phyloP scores from a whole-genome alignment of 1,140 invertebrate species.

The Lasioglossum baleicum region DNA sequence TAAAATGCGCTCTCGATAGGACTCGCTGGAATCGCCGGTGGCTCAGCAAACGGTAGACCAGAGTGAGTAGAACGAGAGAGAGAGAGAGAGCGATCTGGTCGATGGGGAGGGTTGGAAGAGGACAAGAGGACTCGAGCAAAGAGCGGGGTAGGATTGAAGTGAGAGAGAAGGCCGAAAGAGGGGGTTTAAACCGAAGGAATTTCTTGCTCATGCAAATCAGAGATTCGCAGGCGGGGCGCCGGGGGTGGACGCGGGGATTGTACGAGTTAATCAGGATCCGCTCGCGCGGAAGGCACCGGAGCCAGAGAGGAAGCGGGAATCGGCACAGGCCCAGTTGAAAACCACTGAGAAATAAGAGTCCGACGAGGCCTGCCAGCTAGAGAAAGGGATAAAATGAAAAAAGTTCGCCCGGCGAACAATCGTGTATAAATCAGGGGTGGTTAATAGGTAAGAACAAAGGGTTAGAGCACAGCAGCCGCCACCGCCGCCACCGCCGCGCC shows the following conservation, averaged over 20 bases:
- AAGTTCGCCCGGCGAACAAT: constrained; percentile 71
- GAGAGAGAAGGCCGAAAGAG: constrained; percentile 4
- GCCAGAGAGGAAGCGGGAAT: not conserved
- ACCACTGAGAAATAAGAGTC: constrained; percentile 62
- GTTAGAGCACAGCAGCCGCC: constrained; percentile 60
- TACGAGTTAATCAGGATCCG: constrained; percentile 69
- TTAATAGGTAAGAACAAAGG: constrained; percentile 76
- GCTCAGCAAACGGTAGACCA: constrained; percentile 46
- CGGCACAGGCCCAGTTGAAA: constrained; percentile 50
- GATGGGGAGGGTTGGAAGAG: constrained; percentile 14
- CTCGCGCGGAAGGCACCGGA: constrained; percentile 58
- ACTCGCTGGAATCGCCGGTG: constrained; percentile 67
- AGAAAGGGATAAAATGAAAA: constrained; percentile 72
- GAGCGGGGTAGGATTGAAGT: constrained; percentile 19
- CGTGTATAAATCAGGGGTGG: constrained; percentile 75
- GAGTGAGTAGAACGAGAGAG: constrained; percentile 12
- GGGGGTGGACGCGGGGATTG: constrained; percentile 56
- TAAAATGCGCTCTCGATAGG: constrained; percentile 75
- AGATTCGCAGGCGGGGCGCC: constrained; percentile 55
- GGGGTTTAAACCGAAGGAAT: constrained; percentile 72
- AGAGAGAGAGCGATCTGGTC: not conserved
- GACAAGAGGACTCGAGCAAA: not conserved
- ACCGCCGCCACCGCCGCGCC: not conserved
- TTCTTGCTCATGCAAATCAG: constrained; percentile 75
- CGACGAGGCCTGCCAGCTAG: constrained; percentile 8